Evolutionary conservation across 2,888 invertebrate genomes (phyloP).

Genomic region (Panzeria rudis): DNA sequence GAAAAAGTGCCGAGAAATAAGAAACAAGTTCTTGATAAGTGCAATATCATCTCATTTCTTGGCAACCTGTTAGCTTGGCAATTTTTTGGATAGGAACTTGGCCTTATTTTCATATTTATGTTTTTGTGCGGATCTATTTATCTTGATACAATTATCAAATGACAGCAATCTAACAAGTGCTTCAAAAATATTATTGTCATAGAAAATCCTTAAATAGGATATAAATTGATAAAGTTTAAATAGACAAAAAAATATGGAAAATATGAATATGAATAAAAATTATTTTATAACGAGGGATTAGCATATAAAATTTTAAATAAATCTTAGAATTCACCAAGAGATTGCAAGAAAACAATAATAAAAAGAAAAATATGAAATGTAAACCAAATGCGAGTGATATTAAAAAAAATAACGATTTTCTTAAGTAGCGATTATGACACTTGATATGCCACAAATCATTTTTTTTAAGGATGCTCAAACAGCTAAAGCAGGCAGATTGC

Average conservation of each 20-base stretch:
- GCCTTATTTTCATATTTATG: too few species aligned
- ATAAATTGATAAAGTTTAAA: conserved; percentile 44
- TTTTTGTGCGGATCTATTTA: neutral
- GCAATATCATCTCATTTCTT: too few species aligned
- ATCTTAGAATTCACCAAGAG: conserved; percentile 33
- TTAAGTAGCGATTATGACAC: conserved; percentile 73
- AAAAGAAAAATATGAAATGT: conserved; percentile 38
- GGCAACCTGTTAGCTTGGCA: too few species aligned
- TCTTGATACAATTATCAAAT: conserved; percentile 27
- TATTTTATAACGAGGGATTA: conserved; percentile 61
- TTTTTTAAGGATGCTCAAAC: conserved; percentile 23
- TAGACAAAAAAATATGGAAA: conserved; percentile 23
- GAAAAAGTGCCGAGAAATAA: too few species aligned
- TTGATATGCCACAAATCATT: conserved; percentile 72
- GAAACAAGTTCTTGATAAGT: too few species aligned
- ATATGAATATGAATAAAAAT: conserved; percentile 17
- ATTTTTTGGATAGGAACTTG: too few species aligned
- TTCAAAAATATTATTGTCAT: conserved; percentile 31
- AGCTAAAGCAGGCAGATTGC: conserved; percentile 17
- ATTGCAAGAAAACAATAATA: neutral
- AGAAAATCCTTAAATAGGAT: conserved; percentile 49
- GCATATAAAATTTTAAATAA: conserved; percentile 58
- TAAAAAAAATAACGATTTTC: conserved; percentile 58
- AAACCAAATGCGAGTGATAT: conserved; percentile 51
- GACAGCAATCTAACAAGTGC: conserved; percentile 28